Evolutionary conservation across 1,140 invertebrate genomes (phyloP), one percentile per base, ranked within the genome.

Genomic region (Cyphomyrmex costatus): DNA sequence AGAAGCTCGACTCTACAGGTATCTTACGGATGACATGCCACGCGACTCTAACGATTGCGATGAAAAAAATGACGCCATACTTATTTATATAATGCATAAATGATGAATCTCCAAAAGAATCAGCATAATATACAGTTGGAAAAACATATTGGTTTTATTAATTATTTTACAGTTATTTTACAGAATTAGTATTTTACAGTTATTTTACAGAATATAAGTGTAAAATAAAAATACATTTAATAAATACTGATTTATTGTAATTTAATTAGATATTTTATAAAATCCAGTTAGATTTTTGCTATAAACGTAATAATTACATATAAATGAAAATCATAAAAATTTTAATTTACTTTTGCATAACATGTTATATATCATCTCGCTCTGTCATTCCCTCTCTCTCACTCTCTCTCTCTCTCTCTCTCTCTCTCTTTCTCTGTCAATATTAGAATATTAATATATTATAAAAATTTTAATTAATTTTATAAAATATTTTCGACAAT

Each of bases 1-100:
- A 99, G 98, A 98, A 99, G 98, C 98, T 98, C 98, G 98, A 98
- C 98, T 98, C 98, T 98, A 99, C 98, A 99, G 98, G 98, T 99
- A 98, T 98, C 98, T 98, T 98, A 98, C 98, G 98, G 98, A 97
- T 97, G 97, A 97, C 97, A 97, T 96, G 96, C 96, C 96, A 95
- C 95, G 95, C 96, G 95, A 95, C 96, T 93, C 85, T 93, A 91
- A 8, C 36, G 82, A 90, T 91, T 91, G 86, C 85, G 89, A 86
- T 87, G 21, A 42, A n/a, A n/a, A n/a, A n/a, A n/a, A 51, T 86
- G 30, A 73, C 21, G 42, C 10, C 16, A 56, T 53, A 49, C 5
- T n/a, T 7, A 21, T 46, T 33, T 58, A 66, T 3, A 77, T 65
- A 82, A 46, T 73, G 53, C 6, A 4, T 73, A 58, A 82, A 82